Evolutionary conservation across 2,797 vertebrate species (phyloP).

Genomic region (Gymnopithys bicolor): DNA sequence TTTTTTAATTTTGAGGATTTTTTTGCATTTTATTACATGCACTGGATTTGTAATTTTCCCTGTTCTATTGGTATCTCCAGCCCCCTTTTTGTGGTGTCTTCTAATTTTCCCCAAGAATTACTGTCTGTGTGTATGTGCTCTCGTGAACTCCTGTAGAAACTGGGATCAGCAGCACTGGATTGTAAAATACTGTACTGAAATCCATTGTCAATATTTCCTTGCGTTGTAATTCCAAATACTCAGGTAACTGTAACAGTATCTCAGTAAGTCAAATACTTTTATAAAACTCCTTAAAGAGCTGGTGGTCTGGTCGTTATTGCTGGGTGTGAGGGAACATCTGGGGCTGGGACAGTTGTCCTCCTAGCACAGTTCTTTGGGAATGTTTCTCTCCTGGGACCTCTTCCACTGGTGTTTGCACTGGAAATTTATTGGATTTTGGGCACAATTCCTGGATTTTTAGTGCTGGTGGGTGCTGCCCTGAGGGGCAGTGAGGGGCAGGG

Average conservation of each 20-base stretch:
- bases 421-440: background rate
- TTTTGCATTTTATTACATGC: background rate
- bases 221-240: slow-evolving; percentile 76
- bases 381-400: background rate
- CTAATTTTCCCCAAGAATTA: slow-evolving; percentile 51
- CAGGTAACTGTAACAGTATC: slow-evolving; percentile 76
- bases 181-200: slow-evolving; percentile 73
- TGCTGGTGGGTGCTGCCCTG: background rate
- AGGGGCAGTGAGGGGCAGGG: background rate
- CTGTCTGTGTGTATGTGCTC: slow-evolving; percentile 66
- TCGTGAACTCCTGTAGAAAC: slow-evolving; percentile 57
- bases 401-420: accelerated
- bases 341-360: background rate
- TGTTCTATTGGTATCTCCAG: slow-evolving; percentile 74
- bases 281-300: slow-evolving; percentile 71
- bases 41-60: background rate
- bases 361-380: background rate
- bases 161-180: slow-evolving; percentile 72
- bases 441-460: background rate
- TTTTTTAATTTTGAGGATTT: background rate
- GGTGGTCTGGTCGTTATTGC: slow-evolving; percentile 17
- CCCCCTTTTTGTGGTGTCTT: slow-evolving; percentile 38
- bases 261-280: slow-evolving; percentile 75
- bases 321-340: background rate
- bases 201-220: slow-evolving; percentile 70